phyloP scores from a whole-genome alignment of 2,888 invertebrate species.

The Cephus runcator region DNA sequence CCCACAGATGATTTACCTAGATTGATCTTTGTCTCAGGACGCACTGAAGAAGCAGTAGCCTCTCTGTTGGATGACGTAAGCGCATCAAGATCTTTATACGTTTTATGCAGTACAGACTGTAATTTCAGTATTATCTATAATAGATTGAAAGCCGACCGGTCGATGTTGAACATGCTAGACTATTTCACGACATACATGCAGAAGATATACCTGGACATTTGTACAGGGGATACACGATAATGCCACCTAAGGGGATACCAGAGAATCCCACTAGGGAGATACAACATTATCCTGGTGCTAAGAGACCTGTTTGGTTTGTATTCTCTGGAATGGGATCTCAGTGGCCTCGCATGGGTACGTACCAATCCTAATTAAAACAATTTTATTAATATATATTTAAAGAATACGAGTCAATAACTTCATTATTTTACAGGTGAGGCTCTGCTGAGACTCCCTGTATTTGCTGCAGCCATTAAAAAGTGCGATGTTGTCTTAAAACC shows the following conservation, averaged over 20 bases:
- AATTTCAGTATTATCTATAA: constrained; percentile 3
- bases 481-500: constrained; percentile 70
- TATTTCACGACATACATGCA: constrained; percentile 72
- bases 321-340: constrained; percentile 94
- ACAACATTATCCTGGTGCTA: constrained; percentile 72
- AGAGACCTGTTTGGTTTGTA: constrained; percentile 85
- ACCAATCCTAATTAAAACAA: constrained; percentile 5
- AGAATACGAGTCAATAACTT: constrained; percentile 34
- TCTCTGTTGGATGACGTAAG: constrained; percentile 72
- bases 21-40: constrained; percentile 79
- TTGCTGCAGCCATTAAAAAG: constrained; percentile 72
- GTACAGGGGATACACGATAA: constrained; percentile 79
- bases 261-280: constrained; percentile 67
- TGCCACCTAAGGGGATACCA: constrained; percentile 53
- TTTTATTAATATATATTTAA: constrained; percentile 2
- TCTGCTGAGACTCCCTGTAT: constrained; percentile 75
- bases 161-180: constrained; percentile 72
- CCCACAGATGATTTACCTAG: constrained; percentile 77
- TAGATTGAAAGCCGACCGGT: constrained; percentile 68
- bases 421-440: constrained; percentile 76
- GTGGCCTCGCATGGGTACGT: constrained; percentile 84
- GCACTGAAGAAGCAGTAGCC: constrained; percentile 81
- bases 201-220: constrained; percentile 72
- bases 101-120: neutral
- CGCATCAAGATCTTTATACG: neutral